Base-by-base conservation (phyloP, 23 tunicate genomes). In the Halocynthia roretzi region DNA sequence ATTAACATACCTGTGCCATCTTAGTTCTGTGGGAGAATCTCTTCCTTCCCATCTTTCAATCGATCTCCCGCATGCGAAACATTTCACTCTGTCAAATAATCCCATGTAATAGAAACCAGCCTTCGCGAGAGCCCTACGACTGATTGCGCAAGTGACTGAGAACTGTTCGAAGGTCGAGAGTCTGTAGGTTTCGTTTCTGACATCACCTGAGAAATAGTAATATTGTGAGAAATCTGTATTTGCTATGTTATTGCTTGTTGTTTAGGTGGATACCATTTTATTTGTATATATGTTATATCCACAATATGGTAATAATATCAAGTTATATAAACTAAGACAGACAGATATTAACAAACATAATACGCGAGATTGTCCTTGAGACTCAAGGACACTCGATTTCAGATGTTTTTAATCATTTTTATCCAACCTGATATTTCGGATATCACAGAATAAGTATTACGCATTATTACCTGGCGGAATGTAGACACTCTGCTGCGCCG, bases 101-200 rank as follows among this genome's bases (percentile, higher is more conserved):
- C 93, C 93, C n/a, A 86, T 87, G 81, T 56, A 87, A 61, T 51
- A 77, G 57, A 87, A 87, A 7, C 93, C 93, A 5, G 80, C 75
- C 52, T 57, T 7, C 6, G 93, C 86, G 58, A 87, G 72, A 10
- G 21, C 21, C 11, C 81, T 51, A 5, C 76, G 71, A 56, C 71
- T 87, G 50, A 71, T 82, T 7, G 83, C 83, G 50, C 44, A 52
- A 54, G 85, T 56, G 20, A 76, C 51, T 18, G 93, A 86, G 53
- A 50, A 87, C 40, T 87, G n/a, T n/a, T n/a, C n/a, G n/a, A n/a
- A n/a, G n/a, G n/a, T n/a, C n/a, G n/a, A n/a, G n/a, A n/a, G n/a
- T 22, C 93, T 50, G 65, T 87, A 87, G 8, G 62, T 15, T 62
- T 87, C 93, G 14, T 49, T 10, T 11, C 49, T 6, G 6, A 67